These are phyloP conservation scores for Gila orcuttii DNA, from an alignment of 2,113 vertebrate genomes.

Conservation along the genomic window DNA sequence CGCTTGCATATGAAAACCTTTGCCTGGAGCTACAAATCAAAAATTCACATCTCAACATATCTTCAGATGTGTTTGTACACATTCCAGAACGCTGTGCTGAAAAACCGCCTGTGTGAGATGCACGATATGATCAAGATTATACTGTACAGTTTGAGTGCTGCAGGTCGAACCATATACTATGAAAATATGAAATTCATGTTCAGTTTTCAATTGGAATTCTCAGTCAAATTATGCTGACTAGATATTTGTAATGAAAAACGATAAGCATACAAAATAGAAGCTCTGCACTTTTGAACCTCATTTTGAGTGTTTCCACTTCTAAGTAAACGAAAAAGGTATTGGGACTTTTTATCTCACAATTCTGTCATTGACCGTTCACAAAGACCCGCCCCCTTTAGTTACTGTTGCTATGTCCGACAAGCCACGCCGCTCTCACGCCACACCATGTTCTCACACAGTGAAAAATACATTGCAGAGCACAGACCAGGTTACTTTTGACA, in stretches of 20 bases:
- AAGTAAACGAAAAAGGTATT: too few species aligned
- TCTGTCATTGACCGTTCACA: too few species aligned
- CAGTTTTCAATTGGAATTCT: neutral
- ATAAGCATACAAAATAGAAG: neutral
- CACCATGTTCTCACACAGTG: too few species aligned
- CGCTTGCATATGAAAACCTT: constrained; percentile 70
- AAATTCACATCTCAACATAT: constrained; percentile 68
- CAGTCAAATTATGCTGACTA: neutral
- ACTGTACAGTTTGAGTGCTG: neutral
- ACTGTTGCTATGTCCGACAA: too few species aligned
- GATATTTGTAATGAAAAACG: neutral
- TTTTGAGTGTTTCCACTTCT: too few species aligned
- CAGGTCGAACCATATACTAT: neutral
- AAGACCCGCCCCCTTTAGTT: too few species aligned
- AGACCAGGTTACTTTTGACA: too few species aligned
- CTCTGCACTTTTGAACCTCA: too few species aligned
- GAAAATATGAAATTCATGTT: neutral
- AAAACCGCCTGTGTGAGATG: neutral
- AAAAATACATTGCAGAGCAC: too few species aligned
- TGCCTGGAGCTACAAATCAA: constrained; percentile 69
- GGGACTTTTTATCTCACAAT: neutral
- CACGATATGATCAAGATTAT: neutral
- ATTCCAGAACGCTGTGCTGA: constrained; percentile 55
- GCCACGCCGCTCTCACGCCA: too few species aligned
- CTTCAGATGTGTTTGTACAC: constrained; percentile 63